phyloP scores from a whole-genome alignment of 2,888 invertebrate species.

The Macrosiphum euphorbiae region DNA sequence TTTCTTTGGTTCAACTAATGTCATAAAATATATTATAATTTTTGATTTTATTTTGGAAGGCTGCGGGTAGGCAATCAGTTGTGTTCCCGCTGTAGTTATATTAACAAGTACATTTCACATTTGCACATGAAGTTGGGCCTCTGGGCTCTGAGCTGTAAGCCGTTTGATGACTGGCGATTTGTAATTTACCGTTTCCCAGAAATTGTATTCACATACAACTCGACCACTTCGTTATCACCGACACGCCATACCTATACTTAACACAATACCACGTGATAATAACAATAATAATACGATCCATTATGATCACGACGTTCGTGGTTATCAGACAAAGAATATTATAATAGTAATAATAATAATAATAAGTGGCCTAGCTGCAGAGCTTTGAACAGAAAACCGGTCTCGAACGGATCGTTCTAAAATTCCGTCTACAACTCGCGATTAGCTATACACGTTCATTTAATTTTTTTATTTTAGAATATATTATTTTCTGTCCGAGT shows the following conservation, averaged over 20 bases:
- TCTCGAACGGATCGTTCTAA: background rate
- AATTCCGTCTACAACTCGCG: background rate
- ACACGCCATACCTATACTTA: background rate
- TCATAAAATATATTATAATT: background rate
- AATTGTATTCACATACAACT: background rate
- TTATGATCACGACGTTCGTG: background rate
- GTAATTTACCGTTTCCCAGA: constrained; percentile 1
- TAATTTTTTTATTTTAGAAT: background rate
- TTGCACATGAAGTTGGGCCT: background rate
- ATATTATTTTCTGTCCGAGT: constrained; percentile 27
- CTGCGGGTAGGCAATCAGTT: background rate
- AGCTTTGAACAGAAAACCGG: constrained; percentile 24
- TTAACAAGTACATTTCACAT: constrained; percentile 8
- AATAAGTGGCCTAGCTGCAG: background rate
- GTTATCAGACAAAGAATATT: constrained; percentile 30
- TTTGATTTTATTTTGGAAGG: background rate
- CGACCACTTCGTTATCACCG: background rate
- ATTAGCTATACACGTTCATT: background rate
- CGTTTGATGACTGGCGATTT: constrained; percentile 28
- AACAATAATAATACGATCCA: constrained; percentile 13
- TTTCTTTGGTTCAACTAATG: too few relatives aligned
- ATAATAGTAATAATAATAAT: background rate
- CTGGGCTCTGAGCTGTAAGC: background rate
- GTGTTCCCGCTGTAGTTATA: background rate
- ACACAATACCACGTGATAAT: constrained; percentile 6